A percentile compares a stretch with the other conserved stretches of the same genome.
These are phyloP conservation scores for Himalopsyche tibetana DNA, from an alignment of 2,888 invertebrate genomes.

Conservation along the genomic window DNA sequence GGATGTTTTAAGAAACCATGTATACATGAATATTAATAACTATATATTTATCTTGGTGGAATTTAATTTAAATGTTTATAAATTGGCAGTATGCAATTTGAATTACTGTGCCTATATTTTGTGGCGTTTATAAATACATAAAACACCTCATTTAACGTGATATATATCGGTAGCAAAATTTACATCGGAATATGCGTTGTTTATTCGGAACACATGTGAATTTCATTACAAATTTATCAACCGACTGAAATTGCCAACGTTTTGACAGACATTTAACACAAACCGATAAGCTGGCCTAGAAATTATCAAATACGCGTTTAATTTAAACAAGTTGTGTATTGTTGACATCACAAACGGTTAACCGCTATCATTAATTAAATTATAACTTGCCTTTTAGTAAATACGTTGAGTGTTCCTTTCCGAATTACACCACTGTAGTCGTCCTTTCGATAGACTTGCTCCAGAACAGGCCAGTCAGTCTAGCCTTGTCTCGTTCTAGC, in stretches of 20 bases:
- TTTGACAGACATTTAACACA: constrained; percentile 17
- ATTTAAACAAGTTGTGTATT: background rate
- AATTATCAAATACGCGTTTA: background rate
- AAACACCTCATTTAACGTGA: too few species aligned
- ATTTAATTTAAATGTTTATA: too few species aligned
- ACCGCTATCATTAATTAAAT: background rate
- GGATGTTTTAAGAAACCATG: background rate
- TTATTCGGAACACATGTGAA: constrained; percentile 4
- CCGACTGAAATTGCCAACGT: background rate
- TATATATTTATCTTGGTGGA: too few species aligned
- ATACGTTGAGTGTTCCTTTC: constrained; percentile 54
- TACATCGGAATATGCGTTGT: background rate
- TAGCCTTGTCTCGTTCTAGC: constrained; percentile 54
- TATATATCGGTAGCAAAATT: too few species aligned
- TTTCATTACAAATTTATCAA: constrained; percentile 20
- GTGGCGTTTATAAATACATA: too few species aligned
- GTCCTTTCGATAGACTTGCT: constrained; percentile 42
- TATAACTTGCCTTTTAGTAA: constrained; percentile 54
- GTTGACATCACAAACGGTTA: constrained; percentile 10
- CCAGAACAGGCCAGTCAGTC: constrained; percentile 48
- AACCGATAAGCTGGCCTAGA: background rate
- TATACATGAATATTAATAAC: too few species aligned
- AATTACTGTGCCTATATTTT: too few species aligned
- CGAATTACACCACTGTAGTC: constrained; percentile 31
- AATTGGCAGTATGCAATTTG: too few species aligned